A percentile compares a stretch with the other conserved stretches of the same genome.
Evolutionary conservation across 1,140 invertebrate genomes (phyloP).

Genomic region (Andrena cerasifolii): DNA sequence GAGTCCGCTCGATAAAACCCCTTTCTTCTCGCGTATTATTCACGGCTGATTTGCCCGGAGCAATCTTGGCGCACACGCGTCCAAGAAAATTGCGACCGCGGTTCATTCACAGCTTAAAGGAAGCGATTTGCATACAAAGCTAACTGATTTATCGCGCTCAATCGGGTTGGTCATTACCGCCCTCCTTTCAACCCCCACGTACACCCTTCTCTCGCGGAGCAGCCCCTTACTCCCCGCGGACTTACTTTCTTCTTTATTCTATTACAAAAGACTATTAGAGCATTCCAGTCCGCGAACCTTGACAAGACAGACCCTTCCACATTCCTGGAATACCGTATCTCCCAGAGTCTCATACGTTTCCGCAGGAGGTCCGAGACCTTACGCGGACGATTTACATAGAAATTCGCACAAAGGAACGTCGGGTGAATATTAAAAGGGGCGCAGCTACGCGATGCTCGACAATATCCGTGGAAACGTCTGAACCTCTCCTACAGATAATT

Average conservation of each 20-base stretch:
- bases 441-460: too few relatives aligned
- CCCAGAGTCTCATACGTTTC: too few relatives aligned
- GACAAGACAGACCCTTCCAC: too few relatives aligned
- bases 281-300: too few relatives aligned
- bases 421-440: slow-evolving; percentile 14
- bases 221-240: not conserved
- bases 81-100: slow-evolving; percentile 42
- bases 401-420: not conserved
- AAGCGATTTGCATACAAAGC: slow-evolving; percentile 60
- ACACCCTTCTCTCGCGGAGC: not conserved
- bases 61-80: slow-evolving; percentile 43
- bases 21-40: slow-evolving; percentile 52
- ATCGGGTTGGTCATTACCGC: slow-evolving; percentile 15
- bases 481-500: not conserved
- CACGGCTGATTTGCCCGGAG: slow-evolving; percentile 55
- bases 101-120: slow-evolving; percentile 33
- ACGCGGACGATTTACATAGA: too few relatives aligned
- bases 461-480: slow-evolving; percentile 1
- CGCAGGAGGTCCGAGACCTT: too few relatives aligned
- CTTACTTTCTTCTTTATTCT: not conserved
- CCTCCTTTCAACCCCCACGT: not conserved
- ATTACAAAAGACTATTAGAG: too few relatives aligned
- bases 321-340: too few relatives aligned
- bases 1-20: slow-evolving; percentile 47
- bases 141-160: slow-evolving; percentile 55